Percentiles rank a stretch among this genome's conserved stretches.
These are phyloP conservation scores for Mystacides longicornis DNA, from an alignment of 2,888 invertebrate species.

Conservation along the genomic window DNA sequence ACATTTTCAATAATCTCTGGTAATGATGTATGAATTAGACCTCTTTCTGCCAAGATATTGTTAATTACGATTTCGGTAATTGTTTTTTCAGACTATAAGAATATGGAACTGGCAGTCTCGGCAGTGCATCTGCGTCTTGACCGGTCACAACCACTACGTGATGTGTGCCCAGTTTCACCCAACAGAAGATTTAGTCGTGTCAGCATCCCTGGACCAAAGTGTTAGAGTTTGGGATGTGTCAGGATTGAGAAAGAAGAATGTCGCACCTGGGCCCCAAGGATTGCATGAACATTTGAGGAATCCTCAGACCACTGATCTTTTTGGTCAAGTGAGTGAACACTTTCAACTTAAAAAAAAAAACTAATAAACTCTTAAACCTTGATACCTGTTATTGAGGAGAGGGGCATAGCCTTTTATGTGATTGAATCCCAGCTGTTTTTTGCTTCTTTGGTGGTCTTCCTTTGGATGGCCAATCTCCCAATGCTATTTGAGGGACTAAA, in stretches of 20 bases:
- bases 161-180: slow-evolving; percentile 99
- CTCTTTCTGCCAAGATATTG: not conserved
- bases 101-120: slow-evolving; percentile 99
- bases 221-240: slow-evolving; percentile 99
- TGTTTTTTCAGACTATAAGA: slow-evolving; percentile 70
- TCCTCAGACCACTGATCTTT: slow-evolving; percentile 84
- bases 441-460: too few relatives aligned
- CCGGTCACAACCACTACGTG: slow-evolving; percentile 98
- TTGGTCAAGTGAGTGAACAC: slow-evolving; percentile 57
- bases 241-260: slow-evolving; percentile 92
- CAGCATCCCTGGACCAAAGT: slow-evolving; percentile 96
- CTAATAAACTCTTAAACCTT: too few relatives aligned
- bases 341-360: too few relatives aligned
- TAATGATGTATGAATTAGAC: not conserved
- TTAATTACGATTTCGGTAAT: not conserved
- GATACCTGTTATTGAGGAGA: too few relatives aligned
- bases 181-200: slow-evolving; percentile 92
- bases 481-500: too few relatives aligned
- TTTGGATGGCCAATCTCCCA: too few relatives aligned
- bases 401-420: too few relatives aligned
- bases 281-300: slow-evolving; percentile 82
- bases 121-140: slow-evolving; percentile 87
- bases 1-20: not conserved
- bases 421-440: too few relatives aligned
- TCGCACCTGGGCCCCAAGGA: slow-evolving; percentile 90